phyloP scores from a whole-genome alignment of 2,888 invertebrate genomes.

The Tipula unca region DNA sequence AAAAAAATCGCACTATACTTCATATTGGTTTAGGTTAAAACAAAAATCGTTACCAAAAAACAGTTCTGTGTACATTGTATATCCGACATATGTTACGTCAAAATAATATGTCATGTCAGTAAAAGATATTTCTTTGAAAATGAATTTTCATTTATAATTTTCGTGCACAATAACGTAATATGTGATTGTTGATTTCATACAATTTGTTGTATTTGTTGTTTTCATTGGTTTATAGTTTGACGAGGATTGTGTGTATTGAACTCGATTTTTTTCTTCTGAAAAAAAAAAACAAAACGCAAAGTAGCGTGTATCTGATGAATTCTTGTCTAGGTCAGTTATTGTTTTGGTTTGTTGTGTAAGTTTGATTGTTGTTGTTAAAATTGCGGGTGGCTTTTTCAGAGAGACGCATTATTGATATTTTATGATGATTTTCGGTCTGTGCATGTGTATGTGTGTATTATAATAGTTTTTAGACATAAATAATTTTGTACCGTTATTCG shows the following conservation, averaged over 20 bases:
- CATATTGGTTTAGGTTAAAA: no score
- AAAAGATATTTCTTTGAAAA: background rate
- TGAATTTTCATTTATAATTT: background rate
- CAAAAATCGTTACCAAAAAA: no score
- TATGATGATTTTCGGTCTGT: background rate
- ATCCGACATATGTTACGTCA: background rate
- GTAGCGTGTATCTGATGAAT: background rate
- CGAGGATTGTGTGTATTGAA: slow-evolving; percentile 8
- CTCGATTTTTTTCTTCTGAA: background rate
- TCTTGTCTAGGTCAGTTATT: slow-evolving; percentile 8
- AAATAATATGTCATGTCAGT: background rate
- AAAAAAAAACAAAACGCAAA: background rate
- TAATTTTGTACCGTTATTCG: background rate
- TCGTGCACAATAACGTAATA: slow-evolving; percentile 8
- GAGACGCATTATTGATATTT: background rate
- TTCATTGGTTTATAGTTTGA: background rate
- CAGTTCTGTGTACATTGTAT: background rate
- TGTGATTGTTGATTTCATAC: background rate
- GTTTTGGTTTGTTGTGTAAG: background rate
- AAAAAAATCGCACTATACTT: no score
- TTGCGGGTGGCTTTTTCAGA: background rate
- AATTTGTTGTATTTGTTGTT: background rate
- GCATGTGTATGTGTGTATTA: background rate
- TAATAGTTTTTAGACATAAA: background rate
- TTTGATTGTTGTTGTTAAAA: background rate